These are phyloP conservation scores for Delphinus delphis DNA, from an alignment of 2,113 vertebrate genomes.

Conservation along the genomic window DNA sequence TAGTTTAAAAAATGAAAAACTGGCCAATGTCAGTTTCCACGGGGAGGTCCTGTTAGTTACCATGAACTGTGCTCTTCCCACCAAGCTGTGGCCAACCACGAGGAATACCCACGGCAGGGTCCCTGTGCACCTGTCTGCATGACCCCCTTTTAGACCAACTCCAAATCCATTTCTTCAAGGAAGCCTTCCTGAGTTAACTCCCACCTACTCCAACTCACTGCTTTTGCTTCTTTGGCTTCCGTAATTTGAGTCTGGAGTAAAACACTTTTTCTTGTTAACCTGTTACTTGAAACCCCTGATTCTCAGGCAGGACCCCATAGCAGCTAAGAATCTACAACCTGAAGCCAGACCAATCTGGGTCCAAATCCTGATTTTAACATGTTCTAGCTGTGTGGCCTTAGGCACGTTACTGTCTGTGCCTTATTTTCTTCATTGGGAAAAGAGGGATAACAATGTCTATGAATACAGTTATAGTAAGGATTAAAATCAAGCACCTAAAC, in stretches of 20 bases:
- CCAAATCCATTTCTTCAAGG: neutral
- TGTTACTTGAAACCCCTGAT: neutral
- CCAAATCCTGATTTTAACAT: neutral
- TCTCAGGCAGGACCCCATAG: neutral
- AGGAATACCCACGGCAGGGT: too few relatives aligned
- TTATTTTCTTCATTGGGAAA: neutral
- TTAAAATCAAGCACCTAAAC: neutral
- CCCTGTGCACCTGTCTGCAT: neutral
- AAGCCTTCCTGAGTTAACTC: neutral
- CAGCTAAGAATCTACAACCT: neutral
- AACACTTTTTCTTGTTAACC: neutral
- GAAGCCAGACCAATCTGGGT: neutral
- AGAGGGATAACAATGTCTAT: neutral
- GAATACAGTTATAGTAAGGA: neutral
- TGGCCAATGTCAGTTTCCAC: neutral
- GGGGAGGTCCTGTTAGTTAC: neutral
- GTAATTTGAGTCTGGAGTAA: neutral
- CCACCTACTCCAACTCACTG: neutral
- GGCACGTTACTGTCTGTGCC: neutral
- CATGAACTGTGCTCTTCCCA: neutral
- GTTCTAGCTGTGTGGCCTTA: neutral
- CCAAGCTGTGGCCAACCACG: neutral
- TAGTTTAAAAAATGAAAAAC: neutral
- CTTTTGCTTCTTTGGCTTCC: neutral
- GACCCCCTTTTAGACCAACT: neutral